Conservation (phyloP, 2,888 invertebrate species). For the Loripinus fragilis region DNA sequence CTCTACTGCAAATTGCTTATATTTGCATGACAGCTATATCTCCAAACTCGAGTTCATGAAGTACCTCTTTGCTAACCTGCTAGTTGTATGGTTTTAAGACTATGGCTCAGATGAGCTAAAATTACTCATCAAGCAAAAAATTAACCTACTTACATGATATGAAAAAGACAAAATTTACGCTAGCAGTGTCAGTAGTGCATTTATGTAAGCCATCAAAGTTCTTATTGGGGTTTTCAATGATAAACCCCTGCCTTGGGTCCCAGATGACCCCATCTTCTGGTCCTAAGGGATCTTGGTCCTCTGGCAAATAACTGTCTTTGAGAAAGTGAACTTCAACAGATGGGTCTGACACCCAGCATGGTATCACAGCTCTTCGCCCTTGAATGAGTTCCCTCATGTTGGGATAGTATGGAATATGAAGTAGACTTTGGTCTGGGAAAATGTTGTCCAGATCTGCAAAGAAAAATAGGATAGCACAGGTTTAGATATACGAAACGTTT, state of each 20-base stretch:
- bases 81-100: no score
- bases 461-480: neutral
- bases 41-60: no score
- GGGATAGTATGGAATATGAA: neutral
- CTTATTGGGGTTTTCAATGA: conserved; percentile 58
- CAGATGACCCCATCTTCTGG: conserved; percentile 56
- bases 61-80: no score
- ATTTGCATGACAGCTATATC: no score
- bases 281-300: conserved; percentile 12
- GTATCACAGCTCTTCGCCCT: conserved; percentile 46
- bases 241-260: conserved; percentile 62
- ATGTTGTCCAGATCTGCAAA: conserved; percentile 60
- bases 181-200: conserved; percentile 46
- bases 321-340: conserved; percentile 57
- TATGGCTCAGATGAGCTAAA: no score
- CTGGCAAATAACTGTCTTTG: conserved; percentile 2
- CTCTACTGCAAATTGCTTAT: no score
- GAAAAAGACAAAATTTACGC: neutral
- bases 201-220: conserved; percentile 59
- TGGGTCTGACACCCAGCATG: conserved; percentile 66
- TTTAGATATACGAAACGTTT: no score
- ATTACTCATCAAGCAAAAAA: no score
- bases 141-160: conserved; percentile 19
- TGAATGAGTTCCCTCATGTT: conserved; percentile 41
- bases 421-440: conserved; percentile 34